Base-by-base conservation (phyloP, 2,113 vertebrate species). In the Toxostoma redivivum region DNA sequence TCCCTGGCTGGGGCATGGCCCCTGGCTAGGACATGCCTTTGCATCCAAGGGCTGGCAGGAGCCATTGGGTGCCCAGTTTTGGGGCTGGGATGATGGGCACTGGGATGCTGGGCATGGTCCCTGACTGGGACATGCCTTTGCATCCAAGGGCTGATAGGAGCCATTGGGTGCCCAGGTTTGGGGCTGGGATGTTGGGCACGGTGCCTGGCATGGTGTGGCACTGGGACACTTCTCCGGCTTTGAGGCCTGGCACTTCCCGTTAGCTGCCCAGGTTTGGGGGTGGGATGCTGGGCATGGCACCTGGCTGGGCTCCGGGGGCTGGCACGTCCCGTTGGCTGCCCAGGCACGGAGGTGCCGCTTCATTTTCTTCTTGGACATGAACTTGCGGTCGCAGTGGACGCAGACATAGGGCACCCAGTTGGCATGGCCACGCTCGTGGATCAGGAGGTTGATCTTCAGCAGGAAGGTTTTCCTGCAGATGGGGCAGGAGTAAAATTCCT, bases 361-460 rank as follows among this genome's bases (percentile, higher is more conserved):
- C 5, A 96, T 69, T 6, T 94, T 92, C 37, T 38, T 93, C 62
- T 95, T 80, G 86, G 94, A 90, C 89, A 58, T 53, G 91, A 96
- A 95, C 71, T 12, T 47, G 24, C 50, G 40, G 79, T 60, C 4
- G 2, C 96, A 96, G 86, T 95, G 80, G 9, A 19, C 2, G 1
- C 91, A 96, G 48, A 72, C 4, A 5, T 88, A 95, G 13, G 94
- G 91, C 80, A 17, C 31, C 8, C 45, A 72, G 74, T 47, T 74
- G 24, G 7, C 35, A 66, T 96, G 96, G 88, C 62, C 37, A 2
- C 76, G 21, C 80, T 95, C 70, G 76, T 95, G 96, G 79, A 95
- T 90, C 57, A 90, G 4, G 12, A 96, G 58, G 88, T 93, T 96
- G 92, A 96, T 95, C 54, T 93, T 81, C 27, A 95, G 88, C 74